Evolutionary conservation across 2,113 vertebrate genomes (phyloP).

Genomic region (Lepisosteus oculatus): DNA sequence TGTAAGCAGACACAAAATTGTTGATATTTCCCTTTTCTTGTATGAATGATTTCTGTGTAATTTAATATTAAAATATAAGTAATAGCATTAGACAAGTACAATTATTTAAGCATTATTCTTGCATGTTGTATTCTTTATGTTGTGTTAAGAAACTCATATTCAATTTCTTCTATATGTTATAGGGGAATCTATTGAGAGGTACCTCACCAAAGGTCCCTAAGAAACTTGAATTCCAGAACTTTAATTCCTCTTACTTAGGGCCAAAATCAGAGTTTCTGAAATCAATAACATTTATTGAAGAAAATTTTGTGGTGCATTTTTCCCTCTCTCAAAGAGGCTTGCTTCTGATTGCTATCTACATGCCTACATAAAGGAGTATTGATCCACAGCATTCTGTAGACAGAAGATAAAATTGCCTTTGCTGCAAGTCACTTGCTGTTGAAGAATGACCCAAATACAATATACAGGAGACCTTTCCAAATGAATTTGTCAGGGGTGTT

Average conservation of each 20-base stretch:
- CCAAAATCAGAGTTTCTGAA: slow-evolving; percentile 20
- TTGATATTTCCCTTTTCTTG: too few species aligned
- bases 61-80: too few species aligned
- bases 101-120: too few species aligned
- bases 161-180: too few species aligned
- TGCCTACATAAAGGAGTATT: slow-evolving; percentile 34
- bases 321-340: slow-evolving; percentile 21
- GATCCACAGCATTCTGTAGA: slow-evolving; percentile 25
- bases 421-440: slow-evolving; percentile 17
- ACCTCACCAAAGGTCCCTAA: not conserved
- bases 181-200: too few species aligned
- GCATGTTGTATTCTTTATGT: too few species aligned
- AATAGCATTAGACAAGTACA: too few species aligned
- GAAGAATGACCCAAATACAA: slow-evolving; percentile 17
- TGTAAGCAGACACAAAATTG: too few species aligned
- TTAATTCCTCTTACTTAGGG: not conserved
- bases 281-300: slow-evolving; percentile 46
- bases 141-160: too few species aligned
- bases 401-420: slow-evolving; percentile 27
- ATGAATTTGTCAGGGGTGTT: slow-evolving; percentile 3
- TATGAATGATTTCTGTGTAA: too few species aligned
- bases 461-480: slow-evolving; percentile 15
- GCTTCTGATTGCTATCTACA: slow-evolving; percentile 40
- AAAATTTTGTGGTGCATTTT: slow-evolving; percentile 24
- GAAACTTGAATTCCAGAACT: not conserved